Percentiles rank a stretch among this genome's conserved stretches.
Evolutionary conservation across 2,888 invertebrate genomes (phyloP).

Genomic region (Cerastoderma edule): DNA sequence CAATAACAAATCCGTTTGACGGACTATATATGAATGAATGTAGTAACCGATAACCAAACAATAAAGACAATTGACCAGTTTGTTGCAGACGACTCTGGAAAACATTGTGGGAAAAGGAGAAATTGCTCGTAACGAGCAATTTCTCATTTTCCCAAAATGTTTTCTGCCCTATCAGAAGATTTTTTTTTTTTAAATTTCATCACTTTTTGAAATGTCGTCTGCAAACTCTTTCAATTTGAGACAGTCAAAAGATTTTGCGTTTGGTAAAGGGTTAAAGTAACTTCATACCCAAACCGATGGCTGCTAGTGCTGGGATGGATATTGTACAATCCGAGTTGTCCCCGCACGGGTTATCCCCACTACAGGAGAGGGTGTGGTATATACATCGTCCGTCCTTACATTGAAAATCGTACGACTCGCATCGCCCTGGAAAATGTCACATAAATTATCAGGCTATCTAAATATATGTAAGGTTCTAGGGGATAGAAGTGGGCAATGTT

Average conservation of each 20-base stretch:
- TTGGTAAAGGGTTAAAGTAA: neutral
- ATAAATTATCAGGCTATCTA: neutral
- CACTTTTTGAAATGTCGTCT: too few relatives aligned
- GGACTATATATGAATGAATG: too few relatives aligned
- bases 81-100: too few relatives aligned
- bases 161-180: too few relatives aligned
- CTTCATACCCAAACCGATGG: constrained; percentile 27
- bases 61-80: too few relatives aligned
- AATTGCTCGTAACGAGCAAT: neutral
- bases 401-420: constrained; percentile 44
- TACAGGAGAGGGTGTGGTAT: constrained; percentile 42
- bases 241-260: neutral
- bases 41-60: too few relatives aligned
- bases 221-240: neutral
- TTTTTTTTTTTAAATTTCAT: too few relatives aligned
- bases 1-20: too few relatives aligned
- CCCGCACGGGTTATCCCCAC: constrained; percentile 52
- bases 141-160: too few relatives aligned
- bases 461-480: too few relatives aligned
- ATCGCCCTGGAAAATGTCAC: constrained; percentile 31
- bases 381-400: constrained; percentile 47
- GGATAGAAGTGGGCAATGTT: too few relatives aligned
- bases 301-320: constrained; percentile 31
- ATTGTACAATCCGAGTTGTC: constrained; percentile 48
- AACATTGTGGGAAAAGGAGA: neutral